Conservation (phyloP, 1,140 invertebrate species). For the Hormaphis cornu region DNA sequence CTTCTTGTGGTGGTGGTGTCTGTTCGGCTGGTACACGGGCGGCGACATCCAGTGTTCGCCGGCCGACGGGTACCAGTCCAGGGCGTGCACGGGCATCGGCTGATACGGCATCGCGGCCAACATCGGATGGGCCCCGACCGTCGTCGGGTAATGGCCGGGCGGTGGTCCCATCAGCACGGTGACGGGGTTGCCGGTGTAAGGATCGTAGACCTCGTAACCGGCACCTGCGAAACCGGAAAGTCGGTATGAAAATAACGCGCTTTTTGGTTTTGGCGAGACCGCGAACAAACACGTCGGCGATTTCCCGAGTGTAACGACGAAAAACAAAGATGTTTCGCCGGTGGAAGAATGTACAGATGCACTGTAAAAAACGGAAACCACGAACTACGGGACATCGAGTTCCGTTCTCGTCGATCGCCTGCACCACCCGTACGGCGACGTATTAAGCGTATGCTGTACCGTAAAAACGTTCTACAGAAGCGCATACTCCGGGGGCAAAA, state of each 20-base stretch:
- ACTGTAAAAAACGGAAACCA: too few species aligned
- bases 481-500: too few species aligned
- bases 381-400: too few species aligned
- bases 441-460: too few species aligned
- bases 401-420: too few species aligned
- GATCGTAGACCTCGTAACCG: slow-evolving; percentile 39
- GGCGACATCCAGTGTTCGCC: not conserved
- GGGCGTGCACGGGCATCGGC: slow-evolving; percentile 39
- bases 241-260: not conserved
- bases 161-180: slow-evolving; percentile 36
- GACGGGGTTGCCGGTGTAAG: slow-evolving; percentile 37
- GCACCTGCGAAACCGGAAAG: slow-evolving; percentile 28
- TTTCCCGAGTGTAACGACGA: not conserved
- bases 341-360: too few species aligned
- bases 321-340: too few species aligned
- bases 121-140: slow-evolving; percentile 30
- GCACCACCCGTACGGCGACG: too few species aligned
- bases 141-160: slow-evolving; percentile 21
- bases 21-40: slow-evolving; percentile 8
- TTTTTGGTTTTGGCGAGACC: not conserved
- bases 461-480: too few species aligned
- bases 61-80: slow-evolving; percentile 40
- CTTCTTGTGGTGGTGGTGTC: not conserved
- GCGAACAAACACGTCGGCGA: not conserved
- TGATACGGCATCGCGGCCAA: slow-evolving; percentile 39